Conservation (phyloP, 1,140 invertebrate genomes). For the Caenorhabditis brenneri region DNA sequence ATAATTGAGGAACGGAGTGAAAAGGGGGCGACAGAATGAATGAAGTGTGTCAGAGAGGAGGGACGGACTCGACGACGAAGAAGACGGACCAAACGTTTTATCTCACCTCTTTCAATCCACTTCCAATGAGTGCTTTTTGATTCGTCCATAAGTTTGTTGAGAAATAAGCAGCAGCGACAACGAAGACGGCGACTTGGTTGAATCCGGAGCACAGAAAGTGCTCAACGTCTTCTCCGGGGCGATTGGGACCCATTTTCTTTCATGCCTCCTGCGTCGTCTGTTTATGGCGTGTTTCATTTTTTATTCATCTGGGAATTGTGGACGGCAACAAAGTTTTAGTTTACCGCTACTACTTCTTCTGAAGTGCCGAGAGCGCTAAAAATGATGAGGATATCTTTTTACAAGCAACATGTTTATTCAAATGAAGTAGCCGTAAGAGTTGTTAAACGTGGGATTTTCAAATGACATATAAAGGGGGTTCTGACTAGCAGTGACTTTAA, state of each 20-base stretch:
- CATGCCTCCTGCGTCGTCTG: conserved; percentile 26
- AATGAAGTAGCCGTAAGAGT: too few species aligned
- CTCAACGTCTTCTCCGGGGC: not conserved
- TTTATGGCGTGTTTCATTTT: conserved; percentile 39
- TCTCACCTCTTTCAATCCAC: conserved; percentile 34
- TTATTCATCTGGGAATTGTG: conserved; percentile 38
- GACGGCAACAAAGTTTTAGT: not conserved
- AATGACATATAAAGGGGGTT: too few species aligned
- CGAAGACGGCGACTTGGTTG: not conserved
- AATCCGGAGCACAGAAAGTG: conserved; percentile 16
- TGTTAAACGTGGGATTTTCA: too few species aligned
- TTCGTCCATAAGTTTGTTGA: conserved; percentile 33
- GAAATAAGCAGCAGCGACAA: not conserved
- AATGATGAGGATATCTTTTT: too few species aligned
- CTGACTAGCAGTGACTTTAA: too few species aligned
- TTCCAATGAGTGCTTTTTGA: conserved; percentile 42
- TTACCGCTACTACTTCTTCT: not conserved
- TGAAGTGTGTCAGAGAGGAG: not conserved
- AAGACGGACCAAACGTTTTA: not conserved
- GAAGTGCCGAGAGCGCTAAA: too few species aligned
- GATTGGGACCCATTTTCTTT: not conserved
- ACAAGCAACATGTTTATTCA: too few species aligned
- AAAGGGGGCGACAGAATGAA: not conserved
- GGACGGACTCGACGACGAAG: not conserved
- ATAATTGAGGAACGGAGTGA: not conserved